Percentiles rank a stretch among this genome's conserved stretches.
Evolutionary conservation across 1,140 invertebrate species (phyloP).

Genomic region (Samia ricini): DNA sequence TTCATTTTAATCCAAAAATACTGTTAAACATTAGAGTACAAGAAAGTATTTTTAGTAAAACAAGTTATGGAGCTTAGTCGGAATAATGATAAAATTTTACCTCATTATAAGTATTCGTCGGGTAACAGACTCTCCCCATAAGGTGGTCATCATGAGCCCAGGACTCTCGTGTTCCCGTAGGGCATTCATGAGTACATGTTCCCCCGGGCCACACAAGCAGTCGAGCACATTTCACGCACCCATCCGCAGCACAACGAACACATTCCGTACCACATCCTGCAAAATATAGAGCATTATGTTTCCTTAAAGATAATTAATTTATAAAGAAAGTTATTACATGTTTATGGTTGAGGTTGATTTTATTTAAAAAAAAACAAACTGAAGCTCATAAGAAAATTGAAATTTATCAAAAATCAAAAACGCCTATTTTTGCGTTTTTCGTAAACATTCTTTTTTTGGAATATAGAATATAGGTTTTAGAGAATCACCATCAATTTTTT

Average conservation of each 20-base stretch:
- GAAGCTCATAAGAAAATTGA: too few species aligned
- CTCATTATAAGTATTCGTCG: conserved; percentile 61
- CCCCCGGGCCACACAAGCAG: conserved; percentile 63
- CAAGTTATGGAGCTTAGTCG: too few species aligned
- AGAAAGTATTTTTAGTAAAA: too few species aligned
- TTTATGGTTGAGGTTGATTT: background rate
- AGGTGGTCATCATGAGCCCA: conserved; percentile 70
- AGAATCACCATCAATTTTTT: too few species aligned
- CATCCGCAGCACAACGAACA: conserved; percentile 61
- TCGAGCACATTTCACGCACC: conserved; percentile 61
- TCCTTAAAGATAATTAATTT: too few species aligned
- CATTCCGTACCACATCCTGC: conserved; percentile 68
- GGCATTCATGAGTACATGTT: conserved; percentile 53
- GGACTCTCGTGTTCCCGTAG: conserved; percentile 56
- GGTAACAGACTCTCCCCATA: conserved; percentile 70
- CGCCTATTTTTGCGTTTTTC: too few species aligned
- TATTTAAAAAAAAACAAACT: background rate
- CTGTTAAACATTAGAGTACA: too few species aligned
- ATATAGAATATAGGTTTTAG: too few species aligned
- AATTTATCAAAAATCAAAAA: too few species aligned
- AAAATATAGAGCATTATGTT: too few species aligned
- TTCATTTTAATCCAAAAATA: too few species aligned
- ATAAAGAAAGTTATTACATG: background rate
- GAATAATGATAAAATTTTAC: conserved; percentile 31
- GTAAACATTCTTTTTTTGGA: too few species aligned